Base-by-base conservation (phyloP, 2,113 vertebrate genomes). In the Thomomys bottae region DNA sequence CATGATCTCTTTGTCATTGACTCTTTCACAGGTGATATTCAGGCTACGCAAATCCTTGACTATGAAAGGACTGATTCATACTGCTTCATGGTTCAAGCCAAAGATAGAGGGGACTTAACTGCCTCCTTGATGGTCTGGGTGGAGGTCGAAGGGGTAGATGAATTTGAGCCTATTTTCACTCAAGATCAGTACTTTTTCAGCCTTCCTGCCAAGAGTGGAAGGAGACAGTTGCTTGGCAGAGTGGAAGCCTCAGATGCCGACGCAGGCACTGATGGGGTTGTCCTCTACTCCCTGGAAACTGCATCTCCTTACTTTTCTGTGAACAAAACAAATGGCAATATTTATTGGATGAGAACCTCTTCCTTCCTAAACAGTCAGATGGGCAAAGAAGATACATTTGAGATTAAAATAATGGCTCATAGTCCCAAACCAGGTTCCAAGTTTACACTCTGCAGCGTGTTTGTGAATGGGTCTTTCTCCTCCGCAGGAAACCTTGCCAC, bases 81-180 rank as follows among this genome's bases (percentile, higher is more conserved):
- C 94, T 99, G 98, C 93, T 96, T 99, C 76, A 84, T 98, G 15
- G 97, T 99, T 70, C 98, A 99, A 96, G 99, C 98, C 81, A 98
- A 97, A 97, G 99, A 99, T 96, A 98, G 97, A 96, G 98, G 98
- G 3, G 97, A 98, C 36, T 98, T 96, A 54, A 96, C 97, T 28
- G 98, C 99, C 21, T 99, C 97, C 0, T 32, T 98, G 57, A 97
- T 91, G 88, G 97, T 99, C 79, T 98, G 98, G 92, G 96, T 99
- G 32, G 94, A 97, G 87, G 97, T 99, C 59, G 98, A 98, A 82
- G 99, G 99, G 20, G 95, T 95, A 89, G 99, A 99, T 96, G 99
- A 99, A 95, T 99, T 99, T 96, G 98, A 98, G 85, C 99, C 99
- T 0, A 59, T 99, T 45, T 99, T 99, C 94, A 98, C 98, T 63